These are phyloP conservation scores for Meandrina meandrites DNA, from an alignment of 92 coral and sea anemone species.

Conservation along the genomic window DNA sequence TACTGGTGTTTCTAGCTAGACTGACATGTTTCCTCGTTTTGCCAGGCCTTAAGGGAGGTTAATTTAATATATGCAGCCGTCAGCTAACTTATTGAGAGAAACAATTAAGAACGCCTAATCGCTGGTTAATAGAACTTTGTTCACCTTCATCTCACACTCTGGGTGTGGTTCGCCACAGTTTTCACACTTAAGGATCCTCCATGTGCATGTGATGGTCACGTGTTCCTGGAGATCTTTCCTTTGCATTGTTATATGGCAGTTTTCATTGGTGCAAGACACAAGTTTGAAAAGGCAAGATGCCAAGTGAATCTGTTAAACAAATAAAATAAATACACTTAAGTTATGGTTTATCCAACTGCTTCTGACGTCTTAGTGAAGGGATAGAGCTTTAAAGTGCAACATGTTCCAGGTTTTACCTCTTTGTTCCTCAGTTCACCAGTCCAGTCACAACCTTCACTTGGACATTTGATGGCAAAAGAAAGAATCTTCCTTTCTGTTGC, in stretches of 20 bases:
- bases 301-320: neutral
- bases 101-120: too few species aligned
- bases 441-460: neutral
- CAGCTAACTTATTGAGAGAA: too few species aligned
- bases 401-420: neutral
- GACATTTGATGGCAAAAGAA: neutral
- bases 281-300: conserved; percentile 40
- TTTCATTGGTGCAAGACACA: conserved; percentile 53
- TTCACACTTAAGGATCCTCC: conserved; percentile 49
- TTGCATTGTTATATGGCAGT: conserved; percentile 42
- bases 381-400: too few species aligned
- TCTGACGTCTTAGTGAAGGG: too few species aligned
- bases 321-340: neutral
- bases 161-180: conserved; percentile 46
- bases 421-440: neutral
- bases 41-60: too few species aligned
- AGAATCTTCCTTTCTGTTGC: neutral
- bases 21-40: too few species aligned
- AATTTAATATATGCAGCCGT: too few species aligned
- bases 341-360: too few species aligned
- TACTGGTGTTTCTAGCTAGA: too few species aligned
- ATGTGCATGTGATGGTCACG: conserved; percentile 48
- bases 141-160: conserved; percentile 37
- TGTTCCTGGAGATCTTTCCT: conserved; percentile 48
- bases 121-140: too few species aligned